Evolutionary conservation across 2,113 vertebrate genomes (phyloP).

Genomic region (Mus pahari): DNA sequence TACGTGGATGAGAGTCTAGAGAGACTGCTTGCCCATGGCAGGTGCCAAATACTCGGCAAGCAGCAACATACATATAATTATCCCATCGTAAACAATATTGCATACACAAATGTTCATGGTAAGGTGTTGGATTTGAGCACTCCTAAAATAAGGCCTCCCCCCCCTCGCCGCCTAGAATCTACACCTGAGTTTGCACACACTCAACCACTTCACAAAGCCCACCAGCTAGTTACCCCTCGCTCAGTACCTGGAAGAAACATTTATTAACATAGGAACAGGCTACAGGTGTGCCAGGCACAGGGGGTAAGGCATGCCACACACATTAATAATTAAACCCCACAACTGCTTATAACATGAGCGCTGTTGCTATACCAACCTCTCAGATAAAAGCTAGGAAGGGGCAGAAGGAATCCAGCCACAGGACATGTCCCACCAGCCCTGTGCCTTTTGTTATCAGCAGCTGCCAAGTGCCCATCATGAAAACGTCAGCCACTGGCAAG

Average conservation of each 20-base stretch:
- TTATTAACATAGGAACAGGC: not conserved
- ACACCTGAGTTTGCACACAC: not conserved
- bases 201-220: conserved; percentile 7
- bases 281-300: not conserved
- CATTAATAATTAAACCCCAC: conserved; percentile 18
- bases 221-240: not conserved
- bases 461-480: conserved; percentile 9
- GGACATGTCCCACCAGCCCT: not conserved
- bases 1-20: not conserved
- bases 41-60: not conserved
- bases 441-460: not conserved
- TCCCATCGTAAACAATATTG: conserved; percentile 25
- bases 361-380: not conserved
- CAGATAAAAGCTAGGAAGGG: conserved; percentile 5
- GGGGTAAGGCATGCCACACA: not conserved
- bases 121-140: not conserved
- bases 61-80: not conserved
- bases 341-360: not conserved
- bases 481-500: not conserved
- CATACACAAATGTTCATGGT: not conserved
- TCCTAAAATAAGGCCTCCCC: not conserved
- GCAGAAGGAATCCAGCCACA: not conserved
- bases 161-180: not conserved
- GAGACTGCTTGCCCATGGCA: not conserved
- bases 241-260: not conserved